Evolutionary conservation across 2,113 vertebrate genomes (phyloP), one percentile per base, ranked within the genome.

Genomic region (Phoenicopterus ruber): DNA sequence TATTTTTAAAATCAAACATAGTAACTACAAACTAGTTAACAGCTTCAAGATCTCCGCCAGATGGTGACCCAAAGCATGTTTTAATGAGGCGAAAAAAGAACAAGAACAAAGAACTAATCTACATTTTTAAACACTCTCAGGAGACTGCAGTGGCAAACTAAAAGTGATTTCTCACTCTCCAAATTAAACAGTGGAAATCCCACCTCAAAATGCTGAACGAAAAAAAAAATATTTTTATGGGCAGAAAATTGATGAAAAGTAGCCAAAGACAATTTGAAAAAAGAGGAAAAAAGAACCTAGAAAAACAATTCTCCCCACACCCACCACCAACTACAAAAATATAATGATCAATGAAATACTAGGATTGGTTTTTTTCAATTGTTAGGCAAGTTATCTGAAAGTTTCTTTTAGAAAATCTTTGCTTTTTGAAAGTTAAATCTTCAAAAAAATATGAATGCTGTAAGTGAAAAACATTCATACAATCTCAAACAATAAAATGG

Each of bases 41-140:
- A 86, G 89, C 91, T 87, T 88, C 86, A 97, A 96, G 94, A 50
- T 36, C 62, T 96, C 97, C 98, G 97, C 96, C 96, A 98, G 98
- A 96, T 97, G 97, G 96, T 97, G 54, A 94, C 85, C 76, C 62
- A 88, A 94, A 95, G 93, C 76, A 81, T 88, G 15, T 16, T 92
- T 93, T 88, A 93, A 95, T 97, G 93, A 97, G 90, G 93, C 4
- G 13, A 96, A 61, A 42, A 82, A 93, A 95, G 63, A 42, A 86
- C 8, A 77, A 88, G 63, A 73, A 82, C 29, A 88, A 94, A 96
- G 72, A 46, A 89, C 58, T 87, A 96, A 88, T 95, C 93, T 96
- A 96, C 22, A 82, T 92, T 96, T 89, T 63, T 66, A 86, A 93
- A 92, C 49, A 96, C 73, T 98, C 95, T 98, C 96, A 97, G 95